Percentiles rank a stretch among this genome's conserved stretches.
phyloP scores from a whole-genome alignment of 2,888 invertebrate species.

The Phytoseiulus persimilis region DNA sequence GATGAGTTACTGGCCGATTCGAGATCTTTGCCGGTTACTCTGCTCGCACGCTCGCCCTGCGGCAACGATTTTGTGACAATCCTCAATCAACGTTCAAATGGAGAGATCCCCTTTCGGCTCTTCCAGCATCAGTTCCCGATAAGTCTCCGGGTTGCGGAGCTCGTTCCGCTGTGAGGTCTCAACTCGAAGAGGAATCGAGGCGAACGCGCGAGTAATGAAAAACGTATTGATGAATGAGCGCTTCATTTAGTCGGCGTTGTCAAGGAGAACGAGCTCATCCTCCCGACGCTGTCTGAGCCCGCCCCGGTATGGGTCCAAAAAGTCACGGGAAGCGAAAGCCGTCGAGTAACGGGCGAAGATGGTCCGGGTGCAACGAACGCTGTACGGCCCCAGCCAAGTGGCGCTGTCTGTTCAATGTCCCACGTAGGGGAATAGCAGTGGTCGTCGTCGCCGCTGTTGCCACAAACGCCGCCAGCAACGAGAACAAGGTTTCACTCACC shows the following conservation, averaged over 20 bases:
- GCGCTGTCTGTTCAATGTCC: background rate
- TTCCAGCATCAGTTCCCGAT: too few relatives aligned
- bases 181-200: background rate
- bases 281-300: background rate
- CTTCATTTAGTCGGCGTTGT: background rate
- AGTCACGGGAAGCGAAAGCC: constrained; percentile 5
- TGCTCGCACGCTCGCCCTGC: too few relatives aligned
- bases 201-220: background rate
- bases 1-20: background rate
- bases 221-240: background rate
- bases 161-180: background rate
- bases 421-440: background rate
- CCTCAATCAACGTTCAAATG: too few relatives aligned
- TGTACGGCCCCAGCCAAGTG: background rate
- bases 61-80: too few relatives aligned
- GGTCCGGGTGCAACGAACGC: constrained; percentile 5
- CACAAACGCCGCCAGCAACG: background rate
- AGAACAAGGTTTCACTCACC: background rate
- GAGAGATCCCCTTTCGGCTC: too few relatives aligned
- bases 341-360: background rate
- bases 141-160: too few relatives aligned
- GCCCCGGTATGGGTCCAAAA: background rate
- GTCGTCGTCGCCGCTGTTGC: background rate
- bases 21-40: background rate
- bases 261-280: background rate